Base-by-base conservation (phyloP, 2,888 invertebrate genomes). In the Bimastos eiseni region DNA sequence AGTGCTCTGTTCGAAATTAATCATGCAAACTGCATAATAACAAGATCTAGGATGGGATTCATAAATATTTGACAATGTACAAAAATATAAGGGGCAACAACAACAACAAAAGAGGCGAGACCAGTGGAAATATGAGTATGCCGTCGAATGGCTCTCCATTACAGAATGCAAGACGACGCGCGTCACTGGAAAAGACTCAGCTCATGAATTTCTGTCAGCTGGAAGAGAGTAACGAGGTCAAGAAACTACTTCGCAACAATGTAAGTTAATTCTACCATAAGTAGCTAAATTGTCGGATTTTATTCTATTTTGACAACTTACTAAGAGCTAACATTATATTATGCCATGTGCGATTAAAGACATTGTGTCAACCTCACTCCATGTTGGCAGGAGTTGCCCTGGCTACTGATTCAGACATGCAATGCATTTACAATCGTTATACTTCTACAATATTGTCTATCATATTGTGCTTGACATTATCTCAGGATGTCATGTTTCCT, bases 181-280 rank as follows among this genome's bases (percentile, higher is more conserved):
- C 36, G 19, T 86, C 86, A 86, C 34, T 17, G 11, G 86, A 86
- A 37, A 86, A 86, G 86, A 86, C 86, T 36, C 86, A 11, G 37
- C 86, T 86, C 37, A 86, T 86, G 86, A 21, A 24, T 86, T 86
- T 36, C 86, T 36, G 86, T 37, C 34, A 86, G 36, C 86, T 21
- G 36, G 86, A 86, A 86, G n/a, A 86, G 34, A 86, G 86, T 24
- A 86, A 37, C n/a, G 86, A 86, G 37, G 86, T 86, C 21, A 86
- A 86, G 86, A 86, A 34, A 37, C 86, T 86, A 6, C 86, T 86
- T 37, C 21, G 86, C 36, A 86, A 33, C 37, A 86, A 86, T 17
- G 86, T 86, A 36, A 86, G 86, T 86, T 70, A 8, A 30, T n/a
- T 70, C 8, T 70, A 70, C 70, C 70, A 70, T 70, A 8, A n/a